Conservation (phyloP, 2,113 vertebrate genomes). For the Coptodon bakossiorum region DNA sequence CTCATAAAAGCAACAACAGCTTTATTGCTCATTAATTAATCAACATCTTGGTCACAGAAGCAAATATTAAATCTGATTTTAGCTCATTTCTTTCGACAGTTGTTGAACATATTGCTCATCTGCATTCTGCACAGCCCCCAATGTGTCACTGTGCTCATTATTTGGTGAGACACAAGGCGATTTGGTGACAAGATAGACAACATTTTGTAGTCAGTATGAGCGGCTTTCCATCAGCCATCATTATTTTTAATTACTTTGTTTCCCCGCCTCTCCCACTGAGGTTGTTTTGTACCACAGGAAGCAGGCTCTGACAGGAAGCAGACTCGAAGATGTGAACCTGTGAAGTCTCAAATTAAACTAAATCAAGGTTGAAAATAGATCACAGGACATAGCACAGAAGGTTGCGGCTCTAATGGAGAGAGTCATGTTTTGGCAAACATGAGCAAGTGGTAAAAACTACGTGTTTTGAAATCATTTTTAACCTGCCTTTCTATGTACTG, state of each 20-base stretch:
- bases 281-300: slow-evolving; percentile 11
- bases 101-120: background rate
- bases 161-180: background rate
- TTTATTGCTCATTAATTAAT: slow-evolving; percentile 2
- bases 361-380: slow-evolving; percentile 13
- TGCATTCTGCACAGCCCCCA: background rate
- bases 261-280: background rate
- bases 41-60: background rate
- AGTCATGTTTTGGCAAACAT: background rate
- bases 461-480: background rate
- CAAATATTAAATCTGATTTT: background rate
- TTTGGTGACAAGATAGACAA: background rate
- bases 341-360: slow-evolving; percentile 30
- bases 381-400: background rate
- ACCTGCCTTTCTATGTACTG: background rate
- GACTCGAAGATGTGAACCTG: slow-evolving; percentile 15
- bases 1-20: background rate
- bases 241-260: slow-evolving; percentile 46
- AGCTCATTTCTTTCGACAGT: background rate
- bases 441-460: background rate
- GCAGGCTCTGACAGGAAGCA: slow-evolving; percentile 19
- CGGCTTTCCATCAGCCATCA: slow-evolving; percentile 24
- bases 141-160: background rate
- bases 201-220: background rate
- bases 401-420: background rate